Evolutionary conservation across 1,140 invertebrate genomes (phyloP), one percentile per base, ranked within the genome.

Genomic region (Proctacanthus coquilletti): DNA sequence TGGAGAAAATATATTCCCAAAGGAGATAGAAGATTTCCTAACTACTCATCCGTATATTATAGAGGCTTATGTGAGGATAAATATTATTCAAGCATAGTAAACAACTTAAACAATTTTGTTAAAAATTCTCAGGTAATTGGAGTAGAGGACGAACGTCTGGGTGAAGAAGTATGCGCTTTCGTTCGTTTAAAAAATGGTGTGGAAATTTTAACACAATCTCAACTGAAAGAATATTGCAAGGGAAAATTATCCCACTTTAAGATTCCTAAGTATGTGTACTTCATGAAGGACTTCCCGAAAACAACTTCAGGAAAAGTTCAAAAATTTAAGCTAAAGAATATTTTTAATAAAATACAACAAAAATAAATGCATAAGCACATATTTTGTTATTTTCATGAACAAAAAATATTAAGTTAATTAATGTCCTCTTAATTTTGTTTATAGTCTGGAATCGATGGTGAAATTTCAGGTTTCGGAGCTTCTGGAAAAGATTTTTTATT

Each of bases 1-100:
- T 33, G 91, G 91, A 19, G 89, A 94, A 61, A 95, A 94, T 58
- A 78, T 95, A 35, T 83, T 75, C 52, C 87, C 88, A 1, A 75
- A 72, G 52, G 87, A 94, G 67, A 72, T 95, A 39, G 91, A 95
- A 64, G 72, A 84, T 42, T 76, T 84, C 44, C 49, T 91, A 0
- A 74, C 77, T 49, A 69, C 68, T 10, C 84, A 92, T 68, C 82
- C 83, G 0, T 61, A 69, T 27, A 65, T 93, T 18, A 49, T 72
- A 11, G 84, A 92, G 57, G 74, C 70, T 14, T 77, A 87, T 50
- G 81, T 84, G 42, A 2, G 23, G n/a, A n/a, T n/a, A n/a, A n/a
- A n/a, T n/a, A n/a, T n/a, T n/a, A n/a, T n/a, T n/a, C n/a, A n/a
- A n/a, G n/a, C n/a, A n/a, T n/a, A n/a, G n/a, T n/a, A n/a, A n/a